Evolutionary conservation across 2,113 vertebrate genomes (phyloP).

Genomic region (Melanostigma gelatinosum): DNA sequence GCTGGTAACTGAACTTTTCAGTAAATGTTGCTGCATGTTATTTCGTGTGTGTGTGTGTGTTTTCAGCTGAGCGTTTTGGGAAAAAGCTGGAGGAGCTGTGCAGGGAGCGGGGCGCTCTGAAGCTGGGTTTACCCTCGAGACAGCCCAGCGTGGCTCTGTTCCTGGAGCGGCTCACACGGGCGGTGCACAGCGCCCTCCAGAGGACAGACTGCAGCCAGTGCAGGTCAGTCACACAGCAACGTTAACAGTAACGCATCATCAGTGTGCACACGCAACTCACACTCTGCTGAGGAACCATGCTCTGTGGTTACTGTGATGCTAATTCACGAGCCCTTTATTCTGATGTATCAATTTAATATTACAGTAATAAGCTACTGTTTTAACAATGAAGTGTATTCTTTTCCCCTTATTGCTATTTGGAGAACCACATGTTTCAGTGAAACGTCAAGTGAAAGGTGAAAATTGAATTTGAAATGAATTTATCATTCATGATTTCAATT

Average conservation of each 20-base stretch:
- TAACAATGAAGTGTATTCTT: not conserved
- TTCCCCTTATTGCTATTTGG: not conserved
- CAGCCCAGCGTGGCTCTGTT: constrained; percentile 85
- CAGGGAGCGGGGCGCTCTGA: constrained; percentile 80
- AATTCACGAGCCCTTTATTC: not conserved
- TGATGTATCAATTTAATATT: not conserved
- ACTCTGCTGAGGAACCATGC: not conserved
- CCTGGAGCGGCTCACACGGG: constrained; percentile 81
- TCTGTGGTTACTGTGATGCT: not conserved
- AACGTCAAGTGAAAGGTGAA: not conserved
- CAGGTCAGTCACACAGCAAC: constrained; percentile 63
- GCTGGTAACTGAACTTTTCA: not conserved
- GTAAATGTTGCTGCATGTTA: not conserved
- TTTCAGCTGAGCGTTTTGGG: constrained; percentile 86
- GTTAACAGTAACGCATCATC: not conserved
- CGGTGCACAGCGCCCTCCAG: constrained; percentile 79
- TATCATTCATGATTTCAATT: not conserved
- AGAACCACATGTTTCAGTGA: not conserved
- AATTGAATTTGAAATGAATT: not conserved
- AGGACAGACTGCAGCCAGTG: constrained; percentile 55
- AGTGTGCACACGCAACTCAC: not conserved
- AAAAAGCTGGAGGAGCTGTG: constrained; percentile 87
- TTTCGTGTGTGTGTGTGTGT: not conserved
- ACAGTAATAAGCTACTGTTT: not conserved
- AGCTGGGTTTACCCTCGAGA: constrained; percentile 87